Evolutionary conservation across 2,797 vertebrate genomes (phyloP).

Genomic region (Hapalemur alaotrensis): DNA sequence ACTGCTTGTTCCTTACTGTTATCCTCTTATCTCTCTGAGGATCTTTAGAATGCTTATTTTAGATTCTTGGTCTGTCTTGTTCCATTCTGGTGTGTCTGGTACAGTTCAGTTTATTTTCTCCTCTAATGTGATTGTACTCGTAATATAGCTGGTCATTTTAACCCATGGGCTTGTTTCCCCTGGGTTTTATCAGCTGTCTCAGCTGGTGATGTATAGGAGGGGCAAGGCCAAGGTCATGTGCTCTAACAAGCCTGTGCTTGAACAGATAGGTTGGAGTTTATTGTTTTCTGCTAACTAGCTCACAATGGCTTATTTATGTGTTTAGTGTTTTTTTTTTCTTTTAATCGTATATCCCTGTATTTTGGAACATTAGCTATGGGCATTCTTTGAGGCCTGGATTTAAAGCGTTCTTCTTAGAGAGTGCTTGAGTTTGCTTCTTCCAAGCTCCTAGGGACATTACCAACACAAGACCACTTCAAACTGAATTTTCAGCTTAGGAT

Average conservation of each 20-base stretch:
- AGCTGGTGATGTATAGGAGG: neutral
- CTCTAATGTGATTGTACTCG: neutral
- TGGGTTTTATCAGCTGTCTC: neutral
- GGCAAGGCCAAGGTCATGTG: neutral
- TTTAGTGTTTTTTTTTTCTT: neutral
- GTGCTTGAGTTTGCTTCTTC: neutral
- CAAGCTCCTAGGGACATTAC: neutral
- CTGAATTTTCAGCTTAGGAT: neutral
- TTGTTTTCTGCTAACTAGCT: neutral
- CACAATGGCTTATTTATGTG: neutral
- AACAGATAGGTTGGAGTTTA: neutral
- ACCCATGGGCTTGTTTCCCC: neutral
- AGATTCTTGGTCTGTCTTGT: neutral
- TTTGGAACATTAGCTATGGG: neutral
- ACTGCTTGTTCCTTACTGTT: neutral
- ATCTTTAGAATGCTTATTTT: neutral
- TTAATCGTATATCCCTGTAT: neutral
- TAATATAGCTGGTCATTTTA: neutral
- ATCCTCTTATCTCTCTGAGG: neutral
- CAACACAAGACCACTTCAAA: neutral
- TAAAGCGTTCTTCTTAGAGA: neutral
- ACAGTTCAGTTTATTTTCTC: neutral
- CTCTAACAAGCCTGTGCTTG: neutral
- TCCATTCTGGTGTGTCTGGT: neutral
- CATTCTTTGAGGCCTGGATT: neutral